A percentile compares a stretch with the other conserved stretches of the same genome.
phyloP scores from a whole-genome alignment of 2,797 vertebrate genomes.

The Silurus lanzhouensis region DNA sequence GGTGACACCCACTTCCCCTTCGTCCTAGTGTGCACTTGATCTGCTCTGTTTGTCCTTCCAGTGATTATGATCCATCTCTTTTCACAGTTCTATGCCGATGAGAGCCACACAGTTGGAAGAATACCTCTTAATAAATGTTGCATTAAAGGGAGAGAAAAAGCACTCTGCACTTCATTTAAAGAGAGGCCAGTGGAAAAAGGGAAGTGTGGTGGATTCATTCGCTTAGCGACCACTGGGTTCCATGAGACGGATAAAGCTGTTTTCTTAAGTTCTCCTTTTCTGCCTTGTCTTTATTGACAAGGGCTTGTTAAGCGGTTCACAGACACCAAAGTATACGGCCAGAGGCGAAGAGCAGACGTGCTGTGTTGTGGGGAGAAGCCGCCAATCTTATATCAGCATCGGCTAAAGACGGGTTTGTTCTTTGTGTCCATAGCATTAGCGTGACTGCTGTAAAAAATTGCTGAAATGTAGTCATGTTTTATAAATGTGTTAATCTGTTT shows the following conservation, averaged over 20 bases:
- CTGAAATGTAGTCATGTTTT: background rate
- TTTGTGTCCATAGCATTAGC: slow-evolving; percentile 55
- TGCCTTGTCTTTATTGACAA: slow-evolving; percentile 69
- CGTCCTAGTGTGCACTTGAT: slow-evolving; percentile 45
- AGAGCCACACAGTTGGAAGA: slow-evolving; percentile 67
- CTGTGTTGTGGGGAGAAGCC: slow-evolving; percentile 39
- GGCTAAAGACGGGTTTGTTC: slow-evolving; percentile 38
- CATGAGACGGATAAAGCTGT: slow-evolving; percentile 56
- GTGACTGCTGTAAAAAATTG: slow-evolving; percentile 7
- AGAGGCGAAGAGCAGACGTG: slow-evolving; percentile 60
- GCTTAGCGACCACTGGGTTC: slow-evolving; percentile 14
- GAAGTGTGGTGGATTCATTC: slow-evolving; percentile 15
- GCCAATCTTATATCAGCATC: slow-evolving; percentile 21
- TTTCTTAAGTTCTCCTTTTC: slow-evolving; percentile 46
- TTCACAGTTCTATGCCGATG: slow-evolving; percentile 66
- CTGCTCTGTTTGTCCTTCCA: slow-evolving; percentile 64
- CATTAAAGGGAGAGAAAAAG: slow-evolving; percentile 55
- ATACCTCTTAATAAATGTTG: slow-evolving; percentile 71
- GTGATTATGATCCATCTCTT: slow-evolving; percentile 71
- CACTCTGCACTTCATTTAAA: slow-evolving; percentile 60
- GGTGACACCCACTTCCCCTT: slow-evolving; percentile 45
- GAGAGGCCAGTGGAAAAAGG: slow-evolving; percentile 55
- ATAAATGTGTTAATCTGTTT: background rate
- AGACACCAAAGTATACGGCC: slow-evolving; percentile 62
- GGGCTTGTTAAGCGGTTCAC: slow-evolving; percentile 65